phyloP scores from a whole-genome alignment of 2,888 invertebrate genomes.

The Cheiracanthium punctorium region DNA sequence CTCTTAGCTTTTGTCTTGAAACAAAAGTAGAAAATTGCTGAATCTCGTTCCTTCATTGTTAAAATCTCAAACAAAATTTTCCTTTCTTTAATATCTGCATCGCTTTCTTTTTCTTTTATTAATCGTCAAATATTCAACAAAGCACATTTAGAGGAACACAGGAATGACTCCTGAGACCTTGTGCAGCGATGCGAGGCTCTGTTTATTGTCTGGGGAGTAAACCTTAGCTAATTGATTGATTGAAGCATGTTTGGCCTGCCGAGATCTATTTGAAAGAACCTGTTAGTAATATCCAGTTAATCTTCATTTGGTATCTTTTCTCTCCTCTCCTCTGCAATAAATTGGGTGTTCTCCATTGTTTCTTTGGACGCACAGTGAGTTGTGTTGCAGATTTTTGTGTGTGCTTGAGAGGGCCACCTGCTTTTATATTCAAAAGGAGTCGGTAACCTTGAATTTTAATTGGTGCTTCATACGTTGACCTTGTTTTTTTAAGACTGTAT shows the following conservation, averaged over 20 bases:
- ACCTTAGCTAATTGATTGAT: slow-evolving; percentile 29
- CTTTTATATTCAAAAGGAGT: background rate
- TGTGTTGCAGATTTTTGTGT: too few species aligned
- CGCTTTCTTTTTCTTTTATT: too few species aligned
- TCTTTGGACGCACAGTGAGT: too few species aligned
- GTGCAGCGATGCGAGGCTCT: background rate
- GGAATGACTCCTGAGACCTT: background rate
- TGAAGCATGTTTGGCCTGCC: slow-evolving; percentile 23
- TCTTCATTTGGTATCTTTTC: slow-evolving; percentile 8
- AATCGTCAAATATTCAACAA: background rate
- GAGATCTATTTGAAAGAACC: slow-evolving; percentile 22
- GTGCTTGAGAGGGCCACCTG: background rate
- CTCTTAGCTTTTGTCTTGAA: too few species aligned
- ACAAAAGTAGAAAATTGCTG: background rate
- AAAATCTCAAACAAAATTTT: background rate
- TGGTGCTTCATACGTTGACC: too few species aligned
- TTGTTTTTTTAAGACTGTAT: too few species aligned
- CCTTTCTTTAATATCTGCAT: background rate
- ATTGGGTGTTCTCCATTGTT: background rate
- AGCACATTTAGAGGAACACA: background rate
- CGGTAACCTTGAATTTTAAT: background rate
- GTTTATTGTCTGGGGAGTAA: slow-evolving; percentile 3
- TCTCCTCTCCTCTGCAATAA: background rate
- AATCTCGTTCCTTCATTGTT: background rate
- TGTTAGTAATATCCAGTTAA: slow-evolving; percentile 29